Percentiles rank a stretch among this genome's conserved stretches.
Conservation (phyloP, 2,113 vertebrate species). For the Tachycineta bicolor region DNA sequence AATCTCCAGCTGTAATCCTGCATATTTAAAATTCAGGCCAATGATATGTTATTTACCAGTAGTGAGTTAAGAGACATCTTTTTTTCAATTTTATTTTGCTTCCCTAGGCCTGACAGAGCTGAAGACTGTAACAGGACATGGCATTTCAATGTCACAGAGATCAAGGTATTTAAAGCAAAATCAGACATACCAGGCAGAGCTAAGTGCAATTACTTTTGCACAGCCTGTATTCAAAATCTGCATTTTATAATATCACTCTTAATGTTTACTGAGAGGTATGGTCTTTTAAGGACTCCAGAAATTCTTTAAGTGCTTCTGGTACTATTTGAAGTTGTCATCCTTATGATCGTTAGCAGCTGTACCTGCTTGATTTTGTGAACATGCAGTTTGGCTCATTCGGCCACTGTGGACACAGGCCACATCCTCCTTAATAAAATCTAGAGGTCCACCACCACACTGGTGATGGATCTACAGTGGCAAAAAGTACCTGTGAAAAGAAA, state of each 20-base stretch:
- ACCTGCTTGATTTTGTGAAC: background rate
- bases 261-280: background rate
- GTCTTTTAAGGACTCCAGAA: background rate
- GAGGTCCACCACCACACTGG: background rate
- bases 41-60: background rate
- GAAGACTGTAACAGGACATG: constrained; percentile 74
- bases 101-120: constrained; percentile 73
- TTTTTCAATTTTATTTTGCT: background rate
- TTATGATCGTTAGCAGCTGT: background rate
- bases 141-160: constrained; percentile 73
- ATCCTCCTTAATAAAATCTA: background rate
- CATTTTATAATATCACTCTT: background rate
- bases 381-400: background rate
- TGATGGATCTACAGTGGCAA: background rate
- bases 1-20: background rate
- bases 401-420: background rate
- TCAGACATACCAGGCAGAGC: background rate
- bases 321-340: background rate
- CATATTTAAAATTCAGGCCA: background rate
- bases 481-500: background rate
- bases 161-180: constrained; percentile 72
- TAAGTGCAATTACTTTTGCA: background rate
- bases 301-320: background rate
- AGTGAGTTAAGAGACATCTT: background rate
- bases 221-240: background rate